phyloP scores from a whole-genome alignment of 2,888 invertebrate genomes.

The Taenaris catops region DNA sequence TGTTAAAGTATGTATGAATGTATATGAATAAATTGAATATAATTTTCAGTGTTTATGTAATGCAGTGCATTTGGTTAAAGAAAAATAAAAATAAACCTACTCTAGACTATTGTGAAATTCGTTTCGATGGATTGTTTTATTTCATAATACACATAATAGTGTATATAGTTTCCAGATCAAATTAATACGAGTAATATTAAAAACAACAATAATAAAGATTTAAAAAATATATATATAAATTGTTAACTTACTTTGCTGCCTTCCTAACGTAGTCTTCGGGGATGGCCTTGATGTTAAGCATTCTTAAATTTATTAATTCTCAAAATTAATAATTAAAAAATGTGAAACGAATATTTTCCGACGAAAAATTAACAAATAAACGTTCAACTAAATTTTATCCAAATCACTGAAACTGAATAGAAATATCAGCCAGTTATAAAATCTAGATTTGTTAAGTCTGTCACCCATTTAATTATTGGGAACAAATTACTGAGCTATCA shows the following conservation, averaged over 20 bases:
- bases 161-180: too few species aligned
- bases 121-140: too few species aligned
- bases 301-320: constrained; percentile 32
- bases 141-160: too few species aligned
- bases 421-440: constrained; percentile 75
- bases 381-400: constrained; percentile 51
- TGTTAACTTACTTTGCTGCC: constrained; percentile 62
- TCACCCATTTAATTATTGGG: constrained; percentile 67
- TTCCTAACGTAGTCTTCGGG: constrained; percentile 66
- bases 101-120: too few species aligned
- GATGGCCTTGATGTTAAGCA: constrained; percentile 61
- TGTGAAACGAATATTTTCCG: constrained; percentile 22
- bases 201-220: too few species aligned
- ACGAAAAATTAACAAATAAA: constrained; percentile 14
- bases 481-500: constrained; percentile 32
- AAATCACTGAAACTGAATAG: constrained; percentile 77
- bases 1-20: too few species aligned
- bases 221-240: too few species aligned
- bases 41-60: too few species aligned
- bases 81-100: too few species aligned
- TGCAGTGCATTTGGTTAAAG: too few species aligned
- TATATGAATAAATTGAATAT: too few species aligned
- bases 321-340: constrained; percentile 23
- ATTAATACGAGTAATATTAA: too few species aligned
- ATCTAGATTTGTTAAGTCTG: constrained; percentile 61